Conservation (phyloP, 1,140 invertebrate species). For the Eueides isabella region DNA sequence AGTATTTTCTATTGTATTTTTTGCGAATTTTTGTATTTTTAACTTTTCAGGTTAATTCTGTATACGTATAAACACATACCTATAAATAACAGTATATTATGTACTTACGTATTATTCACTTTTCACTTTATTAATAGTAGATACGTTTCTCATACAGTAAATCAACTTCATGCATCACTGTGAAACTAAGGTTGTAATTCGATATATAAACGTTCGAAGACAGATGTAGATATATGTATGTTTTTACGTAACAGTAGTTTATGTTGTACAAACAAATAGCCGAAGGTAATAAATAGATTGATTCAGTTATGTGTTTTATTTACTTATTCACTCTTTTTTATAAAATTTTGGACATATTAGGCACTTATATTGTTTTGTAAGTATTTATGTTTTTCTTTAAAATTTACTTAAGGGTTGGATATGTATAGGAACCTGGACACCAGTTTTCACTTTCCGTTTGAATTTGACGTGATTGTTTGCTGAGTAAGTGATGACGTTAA, state of each 20-base stretch:
- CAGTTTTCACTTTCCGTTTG: no score
- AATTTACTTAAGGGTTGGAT: no score
- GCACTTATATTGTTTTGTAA: neutral
- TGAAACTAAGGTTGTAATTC: conserved; percentile 80
- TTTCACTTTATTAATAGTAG: conserved; percentile 12
- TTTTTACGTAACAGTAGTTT: conserved; percentile 79
- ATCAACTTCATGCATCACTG: conserved; percentile 62
- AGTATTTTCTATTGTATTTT: neutral
- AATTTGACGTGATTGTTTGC: no score
- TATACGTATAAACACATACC: neutral
- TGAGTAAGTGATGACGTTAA: no score
- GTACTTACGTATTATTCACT: neutral
- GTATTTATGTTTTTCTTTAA: no score
- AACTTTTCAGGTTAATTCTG: neutral
- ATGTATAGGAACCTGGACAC: no score
- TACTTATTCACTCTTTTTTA: neutral
- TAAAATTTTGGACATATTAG: neutral
- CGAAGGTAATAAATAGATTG: conserved; percentile 73
- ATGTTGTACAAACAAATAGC: conserved; percentile 76
- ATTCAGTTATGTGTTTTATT: conserved; percentile 46
- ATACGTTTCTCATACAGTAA: conserved; percentile 10
- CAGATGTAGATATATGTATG: conserved; percentile 75
- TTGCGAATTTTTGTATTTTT: neutral
- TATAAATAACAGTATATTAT: neutral
- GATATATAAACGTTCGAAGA: conserved; percentile 70